Evolutionary conservation across 2,113 vertebrate genomes (phyloP).

Genomic region (Mastomys natalensis): DNA sequence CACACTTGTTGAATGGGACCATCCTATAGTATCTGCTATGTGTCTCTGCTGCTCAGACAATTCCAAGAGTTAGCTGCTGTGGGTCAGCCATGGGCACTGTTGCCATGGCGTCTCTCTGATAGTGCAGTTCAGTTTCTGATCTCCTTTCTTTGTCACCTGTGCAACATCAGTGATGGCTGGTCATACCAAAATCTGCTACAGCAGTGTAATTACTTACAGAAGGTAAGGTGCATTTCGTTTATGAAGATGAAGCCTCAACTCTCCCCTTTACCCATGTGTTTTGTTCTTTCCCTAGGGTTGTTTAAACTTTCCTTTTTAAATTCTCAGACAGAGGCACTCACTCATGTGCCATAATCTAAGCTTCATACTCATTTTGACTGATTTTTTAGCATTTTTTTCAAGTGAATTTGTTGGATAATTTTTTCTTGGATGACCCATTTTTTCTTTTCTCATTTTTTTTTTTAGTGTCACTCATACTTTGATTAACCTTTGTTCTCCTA

Average conservation of each 20-base stretch:
- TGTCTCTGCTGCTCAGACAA: conserved; percentile 18
- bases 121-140: conserved; percentile 42
- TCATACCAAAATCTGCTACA: conserved; percentile 47
- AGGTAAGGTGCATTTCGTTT: conserved; percentile 67
- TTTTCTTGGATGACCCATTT: background rate
- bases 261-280: conserved; percentile 66
- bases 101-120: conserved; percentile 26
- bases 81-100: conserved; percentile 43
- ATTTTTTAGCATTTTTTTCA: conserved; percentile 69
- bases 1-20: background rate
- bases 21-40: background rate
- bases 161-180: conserved; percentile 7
- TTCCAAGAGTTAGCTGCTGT: background rate
- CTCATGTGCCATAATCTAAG: conserved; percentile 26
- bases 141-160: conserved; percentile 7
- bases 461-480: conserved; percentile 31
- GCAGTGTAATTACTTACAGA: conserved; percentile 53
- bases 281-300: conserved; percentile 53
- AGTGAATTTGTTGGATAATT: conserved; percentile 50
- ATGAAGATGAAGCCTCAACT: conserved; percentile 49
- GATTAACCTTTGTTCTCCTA: conserved; percentile 49
- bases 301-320: conserved; percentile 53
- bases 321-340: conserved; percentile 66
- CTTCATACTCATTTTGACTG: conserved; percentile 54
- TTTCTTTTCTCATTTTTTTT: conserved; percentile 23